A percentile compares a stretch with the other conserved stretches of the same genome.
Evolutionary conservation across 1,140 invertebrate genomes (phyloP).

Genomic region (Pseudomyrmex sp.): DNA sequence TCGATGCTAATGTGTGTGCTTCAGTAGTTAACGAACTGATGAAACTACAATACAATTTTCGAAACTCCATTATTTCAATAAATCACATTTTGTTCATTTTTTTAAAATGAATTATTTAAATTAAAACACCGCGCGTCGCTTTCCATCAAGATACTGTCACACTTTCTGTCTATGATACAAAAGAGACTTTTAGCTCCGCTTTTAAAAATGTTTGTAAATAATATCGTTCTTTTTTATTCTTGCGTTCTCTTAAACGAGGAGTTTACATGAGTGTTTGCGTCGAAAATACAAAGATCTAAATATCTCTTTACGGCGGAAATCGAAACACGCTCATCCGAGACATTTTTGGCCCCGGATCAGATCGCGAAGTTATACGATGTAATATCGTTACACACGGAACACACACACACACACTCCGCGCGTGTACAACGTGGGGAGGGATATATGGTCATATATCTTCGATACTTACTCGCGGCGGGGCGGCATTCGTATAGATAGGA

Average conservation of each 20-base stretch:
- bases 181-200: too few relatives aligned
- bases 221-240: neutral
- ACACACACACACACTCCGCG: too few relatives aligned
- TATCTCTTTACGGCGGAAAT: neutral
- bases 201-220: neutral
- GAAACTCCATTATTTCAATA: too few relatives aligned
- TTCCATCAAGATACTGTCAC: too few relatives aligned
- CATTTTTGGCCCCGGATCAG: neutral
- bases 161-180: too few relatives aligned
- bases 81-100: too few relatives aligned
- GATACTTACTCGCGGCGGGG: conserved; percentile 28
- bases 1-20: too few relatives aligned
- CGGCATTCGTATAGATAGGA: conserved; percentile 42
- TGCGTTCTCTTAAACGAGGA: too few relatives aligned
- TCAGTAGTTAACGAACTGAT: too few relatives aligned
- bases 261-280: neutral
- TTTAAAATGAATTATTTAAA: too few relatives aligned
- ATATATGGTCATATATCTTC: conserved; percentile 8
- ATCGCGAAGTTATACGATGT: conserved; percentile 39
- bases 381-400: conserved; percentile 3
- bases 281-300: neutral
- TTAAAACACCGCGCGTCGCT: too few relatives aligned
- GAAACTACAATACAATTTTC: too few relatives aligned
- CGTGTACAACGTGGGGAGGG: neutral
- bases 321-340: neutral